These are phyloP conservation scores for Poecilus cupreus DNA, from an alignment of 2,888 invertebrate species.

Conservation along the genomic window DNA sequence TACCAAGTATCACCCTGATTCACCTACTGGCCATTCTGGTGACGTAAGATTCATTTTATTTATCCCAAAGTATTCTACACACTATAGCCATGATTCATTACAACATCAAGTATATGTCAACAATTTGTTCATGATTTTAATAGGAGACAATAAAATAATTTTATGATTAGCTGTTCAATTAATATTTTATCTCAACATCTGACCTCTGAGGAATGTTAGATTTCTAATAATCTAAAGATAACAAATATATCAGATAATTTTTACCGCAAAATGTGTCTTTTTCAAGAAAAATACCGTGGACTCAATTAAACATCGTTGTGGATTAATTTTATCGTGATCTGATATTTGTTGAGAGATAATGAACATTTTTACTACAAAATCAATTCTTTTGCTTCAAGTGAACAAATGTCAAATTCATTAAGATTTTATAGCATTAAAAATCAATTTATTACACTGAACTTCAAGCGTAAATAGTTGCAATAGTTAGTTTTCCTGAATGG, in stretches of 20 bases:
- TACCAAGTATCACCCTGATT: neutral
- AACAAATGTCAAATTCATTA: constrained; percentile 10
- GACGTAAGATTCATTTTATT: constrained; percentile 13
- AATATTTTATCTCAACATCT: neutral
- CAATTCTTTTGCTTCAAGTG: neutral
- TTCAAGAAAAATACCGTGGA: neutral
- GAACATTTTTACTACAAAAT: neutral
- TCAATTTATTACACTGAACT: neutral
- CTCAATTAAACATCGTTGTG: neutral
- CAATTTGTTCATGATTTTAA: neutral
- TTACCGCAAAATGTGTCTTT: neutral
- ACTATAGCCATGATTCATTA: neutral
- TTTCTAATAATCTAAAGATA: constrained; percentile 6
- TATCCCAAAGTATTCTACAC: neutral
- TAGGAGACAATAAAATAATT: too few relatives aligned
- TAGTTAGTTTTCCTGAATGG: neutral
- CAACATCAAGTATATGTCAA: neutral
- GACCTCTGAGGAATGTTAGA: neutral
- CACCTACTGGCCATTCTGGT: neutral
- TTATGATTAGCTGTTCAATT: too few relatives aligned
- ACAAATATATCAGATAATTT: constrained; percentile 11
- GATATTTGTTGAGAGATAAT: neutral
- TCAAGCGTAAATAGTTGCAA: neutral
- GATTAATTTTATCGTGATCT: constrained; percentile 6
- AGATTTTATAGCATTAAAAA: neutral